These are phyloP conservation scores for Ypsolopha scabrella DNA, from an alignment of 2,888 invertebrate genomes.

Conservation along the genomic window DNA sequence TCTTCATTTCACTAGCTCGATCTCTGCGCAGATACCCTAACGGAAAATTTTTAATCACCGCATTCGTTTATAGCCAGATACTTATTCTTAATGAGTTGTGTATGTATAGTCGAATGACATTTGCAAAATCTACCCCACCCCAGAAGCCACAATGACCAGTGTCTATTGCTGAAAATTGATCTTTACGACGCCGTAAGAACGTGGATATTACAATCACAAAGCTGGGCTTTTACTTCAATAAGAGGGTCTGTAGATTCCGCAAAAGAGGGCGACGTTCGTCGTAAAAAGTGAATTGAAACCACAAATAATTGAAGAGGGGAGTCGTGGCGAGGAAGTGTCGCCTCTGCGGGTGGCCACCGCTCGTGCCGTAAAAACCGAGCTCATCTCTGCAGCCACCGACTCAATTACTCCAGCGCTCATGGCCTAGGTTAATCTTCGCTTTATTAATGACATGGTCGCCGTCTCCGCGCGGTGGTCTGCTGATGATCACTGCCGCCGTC, in stretches of 20 bases:
- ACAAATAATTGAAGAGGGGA: conserved; percentile 57
- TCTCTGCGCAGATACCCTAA: conserved; percentile 8
- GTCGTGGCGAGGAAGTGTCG: conserved; percentile 27
- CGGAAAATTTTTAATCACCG: conserved; percentile 22
- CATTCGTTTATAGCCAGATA: conserved; percentile 13
- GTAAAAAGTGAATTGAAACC: conserved; percentile 67
- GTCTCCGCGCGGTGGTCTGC: conserved; percentile 36
- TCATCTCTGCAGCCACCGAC: conserved; percentile 41
- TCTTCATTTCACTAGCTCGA: no score
- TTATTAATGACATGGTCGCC: conserved; percentile 44
- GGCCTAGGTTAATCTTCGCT: conserved; percentile 53
- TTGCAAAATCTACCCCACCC: conserved; percentile 3
- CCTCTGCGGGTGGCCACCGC: conserved; percentile 58
- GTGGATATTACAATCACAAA: conserved; percentile 11
- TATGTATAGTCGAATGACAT: conserved; percentile 7
- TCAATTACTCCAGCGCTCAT: conserved; percentile 40
- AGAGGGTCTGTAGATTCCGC: conserved; percentile 12
- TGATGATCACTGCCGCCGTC: conserved; percentile 18
- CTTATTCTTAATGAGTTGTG: conserved; percentile 12
- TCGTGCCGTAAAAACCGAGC: conserved; percentile 66
- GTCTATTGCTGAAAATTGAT: conserved; percentile 5
- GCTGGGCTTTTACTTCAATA: conserved; percentile 31
- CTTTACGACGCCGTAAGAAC: conserved; percentile 8
- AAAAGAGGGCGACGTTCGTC: conserved; percentile 47
- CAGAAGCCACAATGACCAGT: neutral